phyloP scores from a whole-genome alignment of 2,888 invertebrate species.

The Odontomyia ornata region DNA sequence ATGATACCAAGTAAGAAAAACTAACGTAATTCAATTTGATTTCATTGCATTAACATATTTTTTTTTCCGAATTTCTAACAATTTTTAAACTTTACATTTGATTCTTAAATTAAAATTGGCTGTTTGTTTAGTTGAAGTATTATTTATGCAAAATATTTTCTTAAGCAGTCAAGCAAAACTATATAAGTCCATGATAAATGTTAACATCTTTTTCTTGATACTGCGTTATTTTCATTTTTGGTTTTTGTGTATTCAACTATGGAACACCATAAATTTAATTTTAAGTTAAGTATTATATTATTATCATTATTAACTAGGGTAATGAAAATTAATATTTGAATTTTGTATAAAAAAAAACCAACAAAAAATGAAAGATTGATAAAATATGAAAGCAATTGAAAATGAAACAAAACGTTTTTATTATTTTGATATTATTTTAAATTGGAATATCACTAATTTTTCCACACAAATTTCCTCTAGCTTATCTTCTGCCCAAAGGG shows the following conservation, averaged over 20 bases:
- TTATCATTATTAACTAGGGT: neutral
- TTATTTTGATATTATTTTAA: no score
- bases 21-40: no score
- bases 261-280: neutral
- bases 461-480: no score
- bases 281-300: constrained; percentile 10
- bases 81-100: neutral
- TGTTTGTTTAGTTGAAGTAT: neutral
- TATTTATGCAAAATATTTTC: constrained; percentile 10
- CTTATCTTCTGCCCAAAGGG: no score
- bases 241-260: no score
- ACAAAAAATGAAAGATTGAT: neutral
- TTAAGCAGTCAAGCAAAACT: neutral
- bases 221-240: no score
- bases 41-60: neutral
- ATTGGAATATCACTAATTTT: no score
- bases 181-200: no score
- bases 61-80: neutral
- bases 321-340: neutral
- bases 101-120: neutral
- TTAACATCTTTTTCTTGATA: no score
- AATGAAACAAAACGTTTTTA: neutral
- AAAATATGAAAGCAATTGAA: constrained; percentile 19
- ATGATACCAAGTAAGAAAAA: no score
- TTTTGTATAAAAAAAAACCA: neutral